Evolutionary conservation across 1,140 invertebrate species (phyloP).

Genomic region (Camponotus floridanus): DNA sequence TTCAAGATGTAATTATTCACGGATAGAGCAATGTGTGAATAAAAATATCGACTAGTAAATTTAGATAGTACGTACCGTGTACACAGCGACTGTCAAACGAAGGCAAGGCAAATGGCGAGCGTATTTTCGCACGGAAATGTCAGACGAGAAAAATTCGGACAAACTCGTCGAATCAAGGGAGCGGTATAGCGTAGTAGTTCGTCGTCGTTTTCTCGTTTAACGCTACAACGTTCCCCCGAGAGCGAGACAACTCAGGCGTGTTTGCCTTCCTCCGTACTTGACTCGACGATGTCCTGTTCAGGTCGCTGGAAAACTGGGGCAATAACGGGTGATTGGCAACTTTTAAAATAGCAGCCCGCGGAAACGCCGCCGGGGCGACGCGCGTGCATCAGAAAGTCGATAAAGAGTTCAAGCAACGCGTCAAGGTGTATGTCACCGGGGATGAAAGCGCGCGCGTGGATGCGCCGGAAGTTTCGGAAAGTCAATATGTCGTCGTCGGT

Average conservation of each 20-base stretch:
- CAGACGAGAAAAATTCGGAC: conserved; percentile 43
- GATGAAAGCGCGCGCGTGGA: conserved; percentile 27
- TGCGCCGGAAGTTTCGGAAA: conserved; percentile 47
- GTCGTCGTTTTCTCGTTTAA: conserved; percentile 57
- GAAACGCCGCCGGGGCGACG: conserved; percentile 11
- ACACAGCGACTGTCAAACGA: neutral
- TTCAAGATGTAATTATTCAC: neutral
- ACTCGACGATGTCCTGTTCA: conserved; percentile 36
- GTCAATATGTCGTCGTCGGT: conserved; percentile 58
- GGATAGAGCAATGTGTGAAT: neutral
- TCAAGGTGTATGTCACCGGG: conserved; percentile 27
- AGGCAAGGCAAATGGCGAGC: neutral
- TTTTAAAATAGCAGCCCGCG: conserved; percentile 67
- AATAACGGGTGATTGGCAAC: conserved; percentile 68
- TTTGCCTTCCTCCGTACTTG: conserved; percentile 62
- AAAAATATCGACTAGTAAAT: conserved; percentile 19
- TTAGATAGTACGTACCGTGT: neutral
- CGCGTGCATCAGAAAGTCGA: conserved; percentile 43
- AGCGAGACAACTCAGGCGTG: conserved; percentile 55
- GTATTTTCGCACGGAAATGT: conserved; percentile 13
- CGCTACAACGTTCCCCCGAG: conserved; percentile 36
- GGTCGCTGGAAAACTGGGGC: conserved; percentile 64
- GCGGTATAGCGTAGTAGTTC: conserved; percentile 27
- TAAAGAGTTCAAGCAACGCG: conserved; percentile 18
- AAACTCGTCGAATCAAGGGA: conserved; percentile 40